Evolutionary conservation across 2,113 vertebrate species (phyloP).

Genomic region (Conger conger): DNA sequence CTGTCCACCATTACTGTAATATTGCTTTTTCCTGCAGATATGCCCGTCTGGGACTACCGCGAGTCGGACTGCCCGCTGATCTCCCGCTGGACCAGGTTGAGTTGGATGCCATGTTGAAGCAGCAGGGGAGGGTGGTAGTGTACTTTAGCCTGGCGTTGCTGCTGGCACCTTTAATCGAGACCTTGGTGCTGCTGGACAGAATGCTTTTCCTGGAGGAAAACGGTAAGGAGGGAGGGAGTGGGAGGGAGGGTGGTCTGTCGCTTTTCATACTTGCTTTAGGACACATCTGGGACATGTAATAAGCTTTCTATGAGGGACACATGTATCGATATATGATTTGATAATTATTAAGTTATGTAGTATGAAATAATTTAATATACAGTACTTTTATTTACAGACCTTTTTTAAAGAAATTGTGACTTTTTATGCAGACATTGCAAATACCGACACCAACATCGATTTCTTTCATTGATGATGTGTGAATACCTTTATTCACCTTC

Average conservation of each 20-base stretch:
- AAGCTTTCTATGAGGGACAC: neutral
- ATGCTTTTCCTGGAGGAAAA: slow-evolving; percentile 87
- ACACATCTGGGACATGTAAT: neutral
- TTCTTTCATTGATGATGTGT: neutral
- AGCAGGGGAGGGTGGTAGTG: slow-evolving; percentile 80
- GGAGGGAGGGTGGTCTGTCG: neutral
- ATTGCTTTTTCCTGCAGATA: slow-evolving; percentile 66
- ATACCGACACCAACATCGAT: too few species aligned
- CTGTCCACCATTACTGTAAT: neutral
- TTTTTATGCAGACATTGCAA: too few species aligned
- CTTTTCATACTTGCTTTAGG: neutral
- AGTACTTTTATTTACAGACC: neutral
- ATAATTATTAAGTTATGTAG: neutral
- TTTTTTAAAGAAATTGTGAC: neutral
- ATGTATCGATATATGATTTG: neutral
- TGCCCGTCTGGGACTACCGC: slow-evolving; percentile 72
- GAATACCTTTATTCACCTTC: neutral
- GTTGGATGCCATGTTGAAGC: slow-evolving; percentile 67
- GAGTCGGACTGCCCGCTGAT: slow-evolving; percentile 72
- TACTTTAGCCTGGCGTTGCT: slow-evolving; percentile 85
- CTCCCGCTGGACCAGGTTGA: slow-evolving; percentile 52
- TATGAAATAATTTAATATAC: neutral
- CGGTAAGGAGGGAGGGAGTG: slow-evolving; percentile 61
- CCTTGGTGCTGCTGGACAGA: slow-evolving; percentile 85
- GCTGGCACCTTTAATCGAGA: slow-evolving; percentile 85